Evolutionary conservation across 2,888 invertebrate genomes (phyloP).

Genomic region (Mycalesis mineus): DNA sequence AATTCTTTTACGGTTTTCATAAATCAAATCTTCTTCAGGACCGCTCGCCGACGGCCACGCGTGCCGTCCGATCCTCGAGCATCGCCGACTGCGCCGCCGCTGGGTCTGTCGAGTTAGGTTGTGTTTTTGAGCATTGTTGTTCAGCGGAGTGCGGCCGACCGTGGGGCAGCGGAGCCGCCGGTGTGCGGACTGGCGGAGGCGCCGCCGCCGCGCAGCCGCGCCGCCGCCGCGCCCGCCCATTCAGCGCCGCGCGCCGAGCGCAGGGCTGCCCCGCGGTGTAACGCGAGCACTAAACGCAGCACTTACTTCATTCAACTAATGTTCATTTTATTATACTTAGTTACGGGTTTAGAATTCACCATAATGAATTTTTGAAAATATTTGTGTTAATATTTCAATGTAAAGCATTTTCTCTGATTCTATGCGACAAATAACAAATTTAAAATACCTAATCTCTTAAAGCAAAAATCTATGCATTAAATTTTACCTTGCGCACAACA

Average conservation of each 20-base stretch:
- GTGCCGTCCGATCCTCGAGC: constrained; percentile 68
- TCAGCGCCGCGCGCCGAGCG: constrained; percentile 45
- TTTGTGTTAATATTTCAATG: too few species aligned
- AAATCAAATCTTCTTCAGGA: constrained; percentile 63
- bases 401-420: too few species aligned
- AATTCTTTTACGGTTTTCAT: constrained; percentile 68
- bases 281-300: too few species aligned
- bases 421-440: too few species aligned
- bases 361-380: too few species aligned
- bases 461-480: too few species aligned
- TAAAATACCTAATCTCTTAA: too few species aligned
- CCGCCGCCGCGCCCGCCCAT: constrained; percentile 55
- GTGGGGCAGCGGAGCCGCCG: constrained; percentile 78
- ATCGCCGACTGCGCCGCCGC: constrained; percentile 64
- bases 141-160: constrained; percentile 76
- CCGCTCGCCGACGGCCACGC: constrained; percentile 68
- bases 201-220: constrained; percentile 46
- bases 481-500: not conserved
- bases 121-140: constrained; percentile 76
- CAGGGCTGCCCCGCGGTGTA: constrained; percentile 15
- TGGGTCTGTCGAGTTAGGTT: constrained; percentile 63
- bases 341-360: too few species aligned
- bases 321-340: too few species aligned
- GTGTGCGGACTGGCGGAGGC: constrained; percentile 75
- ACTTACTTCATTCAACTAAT: too few species aligned